Evolutionary conservation across 2,888 invertebrate species (phyloP), one percentile per base, ranked within the genome.

Genomic region (Drosophila eohydei): DNA sequence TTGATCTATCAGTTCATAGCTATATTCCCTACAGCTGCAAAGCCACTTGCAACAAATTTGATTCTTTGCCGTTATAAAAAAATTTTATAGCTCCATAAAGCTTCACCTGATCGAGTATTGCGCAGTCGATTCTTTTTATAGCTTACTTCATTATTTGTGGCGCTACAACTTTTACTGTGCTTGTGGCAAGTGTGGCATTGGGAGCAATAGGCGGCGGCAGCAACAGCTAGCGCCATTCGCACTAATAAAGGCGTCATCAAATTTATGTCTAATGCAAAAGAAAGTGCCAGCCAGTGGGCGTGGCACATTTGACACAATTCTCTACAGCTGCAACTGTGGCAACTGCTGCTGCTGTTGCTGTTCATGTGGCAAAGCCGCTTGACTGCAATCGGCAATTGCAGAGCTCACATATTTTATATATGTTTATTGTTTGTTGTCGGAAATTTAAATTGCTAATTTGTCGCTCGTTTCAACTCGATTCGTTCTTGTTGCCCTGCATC

Each of bases 261-360:
- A 78, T 83, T 64, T 76, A 78, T 76, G 59, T 56, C 61, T 67
- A 58, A 40, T 61, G 50, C 63, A 69, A 78, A 74, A 86, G 87
- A 84, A 84, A 83, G 83, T 86, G 83, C 71, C 66, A 67, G 36
- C n/a, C 55, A 54, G 62, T 65, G 68, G 80, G 77, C 80, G 77
- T 80, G 77, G 68, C 62, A 57, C 63, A 65, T 61, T 78, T 78
- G 78, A 74, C 78, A 78, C 79, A 78, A 78, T 78, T 77, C 78
- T 50, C 50, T 34, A 5, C 2, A 6, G 50, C 12, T 63, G 46
- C 16, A 8, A 41, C 41, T 26, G 54, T 28, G 8, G 46, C 55
- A 54, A 57, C 46, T 16, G n/a, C 4, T 21, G 32, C 16, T 34
- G 28, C n/a, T 48, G 48, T 40, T 28, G 48, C 36, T 11, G 59